These are phyloP conservation scores for Sebastes hubbsi DNA, from an alignment of 2,797 vertebrate species.

Conservation along the genomic window DNA sequence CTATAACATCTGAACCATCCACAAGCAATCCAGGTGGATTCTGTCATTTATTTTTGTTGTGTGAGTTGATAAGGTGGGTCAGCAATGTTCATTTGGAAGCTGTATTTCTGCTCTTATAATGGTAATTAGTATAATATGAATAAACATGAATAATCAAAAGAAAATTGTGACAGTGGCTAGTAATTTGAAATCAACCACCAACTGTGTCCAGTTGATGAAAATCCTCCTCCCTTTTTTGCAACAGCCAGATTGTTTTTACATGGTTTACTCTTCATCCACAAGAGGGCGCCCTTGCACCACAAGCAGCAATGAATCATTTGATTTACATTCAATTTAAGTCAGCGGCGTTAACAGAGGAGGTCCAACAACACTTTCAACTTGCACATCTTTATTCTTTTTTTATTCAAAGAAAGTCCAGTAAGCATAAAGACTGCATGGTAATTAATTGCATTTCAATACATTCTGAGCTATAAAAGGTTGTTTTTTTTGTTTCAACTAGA, in stretches of 20 bases:
- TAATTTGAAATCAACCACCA: conserved; percentile 15
- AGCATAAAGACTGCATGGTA: conserved; percentile 87
- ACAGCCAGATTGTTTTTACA: not conserved
- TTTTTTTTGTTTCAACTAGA: conserved; percentile 77
- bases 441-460: conserved; percentile 87
- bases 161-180: not conserved
- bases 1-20: not conserved
- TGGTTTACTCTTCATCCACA: conserved; percentile 43
- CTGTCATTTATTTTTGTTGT: not conserved
- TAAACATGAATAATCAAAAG: not conserved
- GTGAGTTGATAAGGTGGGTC: not conserved
- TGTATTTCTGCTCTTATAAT: not conserved
- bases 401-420: conserved; percentile 86
- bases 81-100: not conserved
- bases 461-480: conserved; percentile 86
- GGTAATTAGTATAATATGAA: not conserved
- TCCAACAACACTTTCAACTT: conserved; percentile 67
- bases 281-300: conserved; percentile 60
- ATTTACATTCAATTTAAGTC: not conserved
- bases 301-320: not conserved
- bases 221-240: not conserved
- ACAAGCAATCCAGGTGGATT: not conserved
- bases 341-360: conserved; percentile 19
- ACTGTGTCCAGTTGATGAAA: conserved; percentile 9
- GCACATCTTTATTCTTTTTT: conserved; percentile 83